Conservation (phyloP, 2,888 invertebrate genomes). For the Monochamus alternatus region DNA sequence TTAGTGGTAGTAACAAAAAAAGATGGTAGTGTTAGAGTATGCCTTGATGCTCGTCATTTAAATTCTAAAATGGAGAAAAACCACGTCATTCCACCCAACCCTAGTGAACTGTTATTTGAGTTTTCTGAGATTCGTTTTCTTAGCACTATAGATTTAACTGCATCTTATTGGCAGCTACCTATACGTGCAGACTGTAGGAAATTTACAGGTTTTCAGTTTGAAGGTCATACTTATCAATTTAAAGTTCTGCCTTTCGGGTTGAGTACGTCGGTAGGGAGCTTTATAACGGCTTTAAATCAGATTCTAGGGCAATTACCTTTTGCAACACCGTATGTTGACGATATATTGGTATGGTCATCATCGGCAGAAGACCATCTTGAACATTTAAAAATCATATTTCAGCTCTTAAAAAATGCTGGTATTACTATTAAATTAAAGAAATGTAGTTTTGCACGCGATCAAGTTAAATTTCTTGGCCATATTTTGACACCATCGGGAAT, state of each 20-base stretch:
- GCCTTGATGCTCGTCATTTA: conserved; percentile 7
- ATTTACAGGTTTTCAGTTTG: conserved; percentile 23
- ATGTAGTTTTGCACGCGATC: conserved; percentile 12
- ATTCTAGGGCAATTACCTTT: not conserved
- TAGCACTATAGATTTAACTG: conserved; percentile 22
- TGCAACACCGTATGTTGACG: conserved; percentile 9
- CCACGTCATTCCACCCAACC: conserved; percentile 10
- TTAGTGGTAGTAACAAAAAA: conserved; percentile 11
- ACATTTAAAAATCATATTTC: conserved; percentile 1
- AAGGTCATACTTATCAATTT: conserved; percentile 16
- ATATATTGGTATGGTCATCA: conserved; percentile 7
- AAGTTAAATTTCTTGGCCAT: conserved; percentile 21
- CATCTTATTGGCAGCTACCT: conserved; percentile 28
- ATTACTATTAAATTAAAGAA: conserved; percentile 14
- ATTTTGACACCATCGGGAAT: conserved; percentile 21
- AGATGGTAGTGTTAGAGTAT: not conserved
- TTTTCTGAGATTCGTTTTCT: conserved; percentile 1
- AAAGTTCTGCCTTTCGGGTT: conserved; percentile 7
- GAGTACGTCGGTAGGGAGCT: conserved; percentile 11
- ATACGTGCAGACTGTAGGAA: conserved; percentile 5
- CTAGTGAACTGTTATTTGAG: conserved; percentile 7
- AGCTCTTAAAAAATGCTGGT: not conserved
- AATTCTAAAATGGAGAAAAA: conserved; percentile 19
- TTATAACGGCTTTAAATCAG: conserved; percentile 1
- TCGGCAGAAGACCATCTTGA: not conserved